Percentiles rank a stretch among this genome's conserved stretches.
Evolutionary conservation across 1,140 invertebrate species (phyloP).

Genomic region (Hycleus phaleratus): DNA sequence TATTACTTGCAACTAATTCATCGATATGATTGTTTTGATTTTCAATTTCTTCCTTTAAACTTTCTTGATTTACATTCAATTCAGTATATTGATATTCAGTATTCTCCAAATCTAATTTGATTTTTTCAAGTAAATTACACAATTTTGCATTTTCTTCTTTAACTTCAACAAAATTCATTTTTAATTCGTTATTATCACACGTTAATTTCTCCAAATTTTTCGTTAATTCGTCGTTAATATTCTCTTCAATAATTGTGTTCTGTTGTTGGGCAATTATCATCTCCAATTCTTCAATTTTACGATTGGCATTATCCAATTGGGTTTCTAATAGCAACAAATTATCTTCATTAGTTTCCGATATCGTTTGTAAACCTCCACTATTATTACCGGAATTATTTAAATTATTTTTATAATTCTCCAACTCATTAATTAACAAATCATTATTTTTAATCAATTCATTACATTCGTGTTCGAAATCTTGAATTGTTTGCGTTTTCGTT

Average conservation of each 20-base stretch:
- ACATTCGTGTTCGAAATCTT: conserved; percentile 53
- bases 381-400: too few species aligned
- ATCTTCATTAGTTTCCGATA: conserved; percentile 59
- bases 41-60: conserved; percentile 35
- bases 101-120: conserved; percentile 45
- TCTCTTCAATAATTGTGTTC: not conserved
- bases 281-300: conserved; percentile 35
- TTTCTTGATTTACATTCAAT: conserved; percentile 31
- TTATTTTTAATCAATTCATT: conserved; percentile 59
- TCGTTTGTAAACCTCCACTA: conserved; percentile 51
- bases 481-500: conserved; percentile 29
- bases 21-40: conserved; percentile 36
- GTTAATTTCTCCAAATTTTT: conserved; percentile 34
- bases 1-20: conserved; percentile 32
- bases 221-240: conserved; percentile 28
- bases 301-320: conserved; percentile 45
- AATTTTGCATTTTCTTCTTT: conserved; percentile 34
- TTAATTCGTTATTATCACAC: conserved; percentile 41
- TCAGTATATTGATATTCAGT: conserved; percentile 40
- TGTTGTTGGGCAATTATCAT: conserved; percentile 7
- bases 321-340: conserved; percentile 51
- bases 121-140: conserved; percentile 34
- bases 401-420: conserved; percentile 51
- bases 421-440: conserved; percentile 53
- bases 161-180: conserved; percentile 30